Conservation (phyloP, 2,797 vertebrate species). For the Molossus molossus region DNA sequence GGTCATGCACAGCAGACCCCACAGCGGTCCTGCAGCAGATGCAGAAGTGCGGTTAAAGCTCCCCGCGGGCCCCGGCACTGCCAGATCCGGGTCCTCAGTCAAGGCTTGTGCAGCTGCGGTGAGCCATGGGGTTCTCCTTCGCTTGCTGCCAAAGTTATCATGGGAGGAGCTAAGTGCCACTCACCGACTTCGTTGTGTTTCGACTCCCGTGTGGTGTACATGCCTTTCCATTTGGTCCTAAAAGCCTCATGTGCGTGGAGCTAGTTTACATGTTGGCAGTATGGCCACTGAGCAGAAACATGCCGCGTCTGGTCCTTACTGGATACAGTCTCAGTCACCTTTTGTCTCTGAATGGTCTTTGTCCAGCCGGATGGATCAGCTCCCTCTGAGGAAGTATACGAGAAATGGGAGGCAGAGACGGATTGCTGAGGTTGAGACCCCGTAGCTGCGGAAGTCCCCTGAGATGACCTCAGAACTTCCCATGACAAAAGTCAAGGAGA, state of each 20-base stretch:
- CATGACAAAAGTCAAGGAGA: background rate
- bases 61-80: accelerated
- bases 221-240: background rate
- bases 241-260: too few species aligned
- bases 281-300: background rate
- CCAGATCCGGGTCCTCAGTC: background rate
- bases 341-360: background rate
- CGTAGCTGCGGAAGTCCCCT: background rate
- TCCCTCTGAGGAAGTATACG: background rate
- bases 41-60: background rate
- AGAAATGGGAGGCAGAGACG: background rate
- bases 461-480: background rate
- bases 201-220: accelerated
- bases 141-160: background rate
- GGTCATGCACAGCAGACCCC: background rate
- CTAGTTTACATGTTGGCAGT: accelerated
- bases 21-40: background rate
- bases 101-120: background rate
- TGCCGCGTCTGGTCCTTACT: background rate
- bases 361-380: background rate
- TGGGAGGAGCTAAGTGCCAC: background rate
- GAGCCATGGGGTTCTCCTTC: background rate
- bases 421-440: background rate
- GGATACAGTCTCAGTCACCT: background rate
- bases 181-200: background rate